These are phyloP conservation scores for Lamellibrachia columna DNA, from an alignment of 2,888 invertebrate genomes.

Conservation along the genomic window DNA sequence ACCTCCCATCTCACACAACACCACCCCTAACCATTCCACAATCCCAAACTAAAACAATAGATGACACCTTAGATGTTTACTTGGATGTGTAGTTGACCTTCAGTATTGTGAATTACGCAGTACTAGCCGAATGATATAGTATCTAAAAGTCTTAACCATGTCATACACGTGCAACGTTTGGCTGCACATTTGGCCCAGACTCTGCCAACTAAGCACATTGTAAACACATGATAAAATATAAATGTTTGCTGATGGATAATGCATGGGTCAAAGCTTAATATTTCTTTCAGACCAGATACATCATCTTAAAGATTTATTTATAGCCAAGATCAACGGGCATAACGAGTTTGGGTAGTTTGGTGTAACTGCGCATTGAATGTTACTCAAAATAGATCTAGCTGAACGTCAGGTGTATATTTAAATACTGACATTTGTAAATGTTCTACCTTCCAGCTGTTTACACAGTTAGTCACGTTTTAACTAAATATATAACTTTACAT, in stretches of 20 bases:
- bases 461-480: too few species aligned
- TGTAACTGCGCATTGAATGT: neutral
- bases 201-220: neutral
- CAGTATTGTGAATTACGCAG: neutral
- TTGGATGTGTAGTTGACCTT: neutral
- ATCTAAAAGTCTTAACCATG: neutral
- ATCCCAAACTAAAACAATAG: neutral
- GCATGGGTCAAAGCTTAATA: neutral
- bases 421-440: too few species aligned
- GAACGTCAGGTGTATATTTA: neutral
- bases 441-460: too few species aligned
- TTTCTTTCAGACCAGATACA: neutral
- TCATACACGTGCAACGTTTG: neutral
- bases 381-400: neutral
- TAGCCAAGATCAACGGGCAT: neutral
- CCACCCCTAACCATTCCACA: neutral
- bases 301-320: neutral
- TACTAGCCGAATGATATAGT: neutral
- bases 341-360: neutral
- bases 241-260: neutral
- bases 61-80: neutral
- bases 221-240: slow-evolving; percentile 4
- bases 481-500: too few species aligned
- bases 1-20: too few species aligned
- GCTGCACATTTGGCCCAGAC: neutral